Evolutionary conservation across 2,888 invertebrate genomes (phyloP).

Genomic region (Tuta absoluta): DNA sequence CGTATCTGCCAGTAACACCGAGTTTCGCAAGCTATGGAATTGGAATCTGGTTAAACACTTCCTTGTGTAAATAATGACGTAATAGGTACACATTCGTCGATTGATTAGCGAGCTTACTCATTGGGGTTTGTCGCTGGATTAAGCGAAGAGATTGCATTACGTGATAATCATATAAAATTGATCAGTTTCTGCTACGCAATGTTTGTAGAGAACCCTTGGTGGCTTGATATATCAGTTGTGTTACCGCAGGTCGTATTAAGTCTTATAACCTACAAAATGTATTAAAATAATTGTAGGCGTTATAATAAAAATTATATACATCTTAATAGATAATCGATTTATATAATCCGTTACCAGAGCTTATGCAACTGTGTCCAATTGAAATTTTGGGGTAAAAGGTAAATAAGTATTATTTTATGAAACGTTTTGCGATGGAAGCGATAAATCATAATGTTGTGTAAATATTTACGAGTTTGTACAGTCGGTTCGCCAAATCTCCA

Average conservation of each 20-base stretch:
- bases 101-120: slow-evolving; percentile 24
- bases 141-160: background rate
- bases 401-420: too few relatives aligned
- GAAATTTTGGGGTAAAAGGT: too few relatives aligned
- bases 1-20: slow-evolving; percentile 43
- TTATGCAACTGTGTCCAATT: too few relatives aligned
- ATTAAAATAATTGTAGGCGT: too few relatives aligned
- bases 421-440: too few relatives aligned
- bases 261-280: too few relatives aligned
- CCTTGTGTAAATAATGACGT: slow-evolving; percentile 72
- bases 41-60: slow-evolving; percentile 54
- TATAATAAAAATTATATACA: background rate
- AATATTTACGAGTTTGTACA: too few relatives aligned
- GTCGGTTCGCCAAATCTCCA: too few relatives aligned
- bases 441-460: too few relatives aligned
- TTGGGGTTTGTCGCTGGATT: slow-evolving; percentile 12
- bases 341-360: too few relatives aligned
- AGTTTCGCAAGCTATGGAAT: slow-evolving; percentile 60
- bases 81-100: slow-evolving; percentile 43
- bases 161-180: slow-evolving; percentile 5
- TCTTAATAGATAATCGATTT: too few relatives aligned
- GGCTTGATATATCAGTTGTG: background rate
- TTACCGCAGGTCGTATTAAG: background rate
- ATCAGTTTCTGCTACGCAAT: slow-evolving; percentile 9
- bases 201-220: background rate